A percentile compares a stretch with the other conserved stretches of the same genome.
Evolutionary conservation across 2,888 invertebrate genomes (phyloP).

Genomic region (Leptopterna dolabrata): DNA sequence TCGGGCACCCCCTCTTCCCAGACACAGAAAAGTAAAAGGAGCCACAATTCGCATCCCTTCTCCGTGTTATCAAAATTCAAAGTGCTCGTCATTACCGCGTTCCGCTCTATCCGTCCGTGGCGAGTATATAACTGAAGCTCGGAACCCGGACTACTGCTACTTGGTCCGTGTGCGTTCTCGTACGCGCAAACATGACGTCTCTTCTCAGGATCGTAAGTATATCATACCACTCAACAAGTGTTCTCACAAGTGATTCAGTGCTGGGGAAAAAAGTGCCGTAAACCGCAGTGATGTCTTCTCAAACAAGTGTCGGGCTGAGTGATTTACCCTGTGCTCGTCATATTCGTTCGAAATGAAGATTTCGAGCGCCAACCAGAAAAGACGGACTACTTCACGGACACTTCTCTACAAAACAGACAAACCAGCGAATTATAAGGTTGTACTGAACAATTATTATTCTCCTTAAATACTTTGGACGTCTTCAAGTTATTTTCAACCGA

Average conservation of each 20-base stretch:
- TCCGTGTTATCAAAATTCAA: conserved; percentile 20
- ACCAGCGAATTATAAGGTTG: not conserved
- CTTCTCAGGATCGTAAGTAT: conserved; percentile 47
- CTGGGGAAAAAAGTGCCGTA: not conserved
- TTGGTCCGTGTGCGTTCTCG: not conserved
- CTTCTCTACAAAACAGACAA: not conserved
- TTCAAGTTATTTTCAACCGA: not conserved
- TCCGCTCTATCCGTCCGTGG: conserved; percentile 53
- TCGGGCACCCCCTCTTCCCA: not conserved
- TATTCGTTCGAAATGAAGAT: not conserved
- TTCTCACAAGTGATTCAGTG: not conserved
- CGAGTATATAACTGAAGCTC: conserved; percentile 40
- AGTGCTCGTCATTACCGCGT: not conserved
- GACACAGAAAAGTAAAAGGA: not conserved
- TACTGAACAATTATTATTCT: not conserved
- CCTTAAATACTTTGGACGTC: not conserved
- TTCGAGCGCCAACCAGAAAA: not conserved
- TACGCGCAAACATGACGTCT: conserved; percentile 30
- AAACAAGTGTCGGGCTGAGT: not conserved
- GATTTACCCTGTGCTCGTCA: not conserved
- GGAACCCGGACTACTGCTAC: not conserved
- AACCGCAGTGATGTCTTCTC: not conserved
- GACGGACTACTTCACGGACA: not conserved
- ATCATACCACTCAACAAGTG: not conserved
- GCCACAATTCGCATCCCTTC: conserved; percentile 15